A percentile compares a stretch with the other conserved stretches of the same genome.
phyloP scores from a whole-genome alignment of 2,113 vertebrate species.

The Crotalus helleri region DNA sequence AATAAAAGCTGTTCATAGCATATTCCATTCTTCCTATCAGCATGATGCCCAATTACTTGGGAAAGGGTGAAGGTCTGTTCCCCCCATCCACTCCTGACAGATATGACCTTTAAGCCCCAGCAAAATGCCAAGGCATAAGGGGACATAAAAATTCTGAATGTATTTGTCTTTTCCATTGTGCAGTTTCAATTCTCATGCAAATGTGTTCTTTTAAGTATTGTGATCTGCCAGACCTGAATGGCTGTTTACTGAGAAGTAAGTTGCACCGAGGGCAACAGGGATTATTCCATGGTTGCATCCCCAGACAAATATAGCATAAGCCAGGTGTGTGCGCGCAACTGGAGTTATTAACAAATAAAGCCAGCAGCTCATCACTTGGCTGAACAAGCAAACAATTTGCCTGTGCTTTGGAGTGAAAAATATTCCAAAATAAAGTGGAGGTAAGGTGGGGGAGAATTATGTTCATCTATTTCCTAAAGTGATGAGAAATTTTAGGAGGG shows the following conservation, averaged over 20 bases:
- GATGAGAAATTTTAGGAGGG: background rate
- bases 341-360: background rate
- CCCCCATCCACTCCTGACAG: conserved; percentile 65
- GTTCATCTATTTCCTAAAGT: background rate
- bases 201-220: conserved; percentile 52
- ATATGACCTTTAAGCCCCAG: conserved; percentile 73
- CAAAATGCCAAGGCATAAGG: conserved; percentile 61
- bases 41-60: conserved; percentile 71
- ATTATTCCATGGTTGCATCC: background rate
- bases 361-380: background rate
- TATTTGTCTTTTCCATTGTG: conserved; percentile 57
- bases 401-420: background rate
- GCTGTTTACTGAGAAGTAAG: background rate
- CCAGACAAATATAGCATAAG: background rate
- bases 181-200: conserved; percentile 43
- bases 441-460: background rate
- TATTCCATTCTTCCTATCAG: conserved; percentile 70
- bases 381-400: background rate
- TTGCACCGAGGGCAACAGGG: background rate
- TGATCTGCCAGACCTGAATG: background rate
- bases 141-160: conserved; percentile 56
- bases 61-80: conserved; percentile 71
- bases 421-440: background rate
- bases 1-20: conserved; percentile 52
- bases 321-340: background rate